Conservation (phyloP, 2,113 vertebrate genomes). For the Motacilla alba region DNA sequence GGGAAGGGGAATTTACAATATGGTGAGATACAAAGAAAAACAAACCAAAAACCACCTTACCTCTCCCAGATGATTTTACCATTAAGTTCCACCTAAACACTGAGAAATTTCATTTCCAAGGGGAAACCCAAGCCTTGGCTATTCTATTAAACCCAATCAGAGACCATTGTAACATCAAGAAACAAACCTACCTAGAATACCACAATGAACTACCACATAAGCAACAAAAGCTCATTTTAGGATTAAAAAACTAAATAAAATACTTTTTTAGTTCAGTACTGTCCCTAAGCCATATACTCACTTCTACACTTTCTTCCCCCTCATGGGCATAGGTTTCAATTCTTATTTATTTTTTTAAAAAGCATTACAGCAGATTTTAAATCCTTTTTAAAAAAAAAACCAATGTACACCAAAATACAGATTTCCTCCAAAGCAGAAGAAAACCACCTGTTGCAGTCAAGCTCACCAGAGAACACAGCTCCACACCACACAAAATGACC, state of each 20-base stretch:
- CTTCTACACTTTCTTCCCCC: not conserved
- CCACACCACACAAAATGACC: not conserved
- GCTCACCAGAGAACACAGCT: not conserved
- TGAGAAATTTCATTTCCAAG: constrained; percentile 26
- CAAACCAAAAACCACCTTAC: constrained; percentile 1
- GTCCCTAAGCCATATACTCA: not conserved
- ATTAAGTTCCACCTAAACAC: not conserved
- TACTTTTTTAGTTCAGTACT: not conserved
- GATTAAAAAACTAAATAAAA: constrained; percentile 3
- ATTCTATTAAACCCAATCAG: not conserved
- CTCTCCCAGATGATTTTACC: not conserved
- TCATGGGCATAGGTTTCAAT: not conserved
- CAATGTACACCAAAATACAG: not conserved
- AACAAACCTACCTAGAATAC: not conserved
- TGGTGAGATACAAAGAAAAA: constrained; percentile 6
- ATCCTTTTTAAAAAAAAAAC: not conserved
- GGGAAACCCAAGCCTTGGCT: constrained; percentile 5
- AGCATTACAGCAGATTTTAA: not conserved
- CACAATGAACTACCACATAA: not conserved
- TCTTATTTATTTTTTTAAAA: not conserved
- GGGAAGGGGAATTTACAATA: constrained; percentile 34
- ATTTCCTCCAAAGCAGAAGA: not conserved
- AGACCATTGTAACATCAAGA: not conserved
- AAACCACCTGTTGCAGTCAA: not conserved
- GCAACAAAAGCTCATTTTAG: not conserved